These are phyloP conservation scores for Isurus oxyrinchus DNA, from an alignment of 2,113 vertebrate species.

Conservation along the genomic window DNA sequence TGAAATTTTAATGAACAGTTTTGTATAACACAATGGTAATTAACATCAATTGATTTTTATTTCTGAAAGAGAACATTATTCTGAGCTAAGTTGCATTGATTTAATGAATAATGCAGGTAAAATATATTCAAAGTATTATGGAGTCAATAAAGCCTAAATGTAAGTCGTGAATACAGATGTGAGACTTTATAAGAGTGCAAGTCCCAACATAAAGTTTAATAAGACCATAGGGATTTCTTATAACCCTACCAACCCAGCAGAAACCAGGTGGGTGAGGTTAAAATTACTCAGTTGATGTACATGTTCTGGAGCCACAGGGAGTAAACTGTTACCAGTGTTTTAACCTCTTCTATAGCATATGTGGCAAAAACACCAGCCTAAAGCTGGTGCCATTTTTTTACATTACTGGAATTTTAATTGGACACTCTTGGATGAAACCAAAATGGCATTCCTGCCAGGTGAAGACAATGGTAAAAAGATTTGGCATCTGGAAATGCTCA, in stretches of 20 bases:
- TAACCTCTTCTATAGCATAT: not conserved
- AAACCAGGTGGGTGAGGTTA: not conserved
- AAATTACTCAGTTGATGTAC: not conserved
- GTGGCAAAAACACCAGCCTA: not conserved
- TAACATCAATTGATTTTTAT: not conserved
- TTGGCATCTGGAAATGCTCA: not conserved
- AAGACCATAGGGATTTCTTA: not conserved
- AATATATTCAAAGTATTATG: not conserved
- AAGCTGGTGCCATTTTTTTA: not conserved
- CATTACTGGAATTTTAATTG: not conserved
- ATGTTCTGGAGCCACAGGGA: not conserved
- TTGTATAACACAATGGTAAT: not conserved
- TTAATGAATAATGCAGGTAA: not conserved
- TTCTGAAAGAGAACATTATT: not conserved
- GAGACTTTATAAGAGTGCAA: not conserved
- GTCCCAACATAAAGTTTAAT: not conserved
- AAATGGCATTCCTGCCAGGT: not conserved
- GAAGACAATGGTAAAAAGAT: not conserved
- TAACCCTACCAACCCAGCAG: not conserved
- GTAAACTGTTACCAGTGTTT: not conserved
- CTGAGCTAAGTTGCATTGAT: not conserved
- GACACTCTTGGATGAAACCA: not conserved
- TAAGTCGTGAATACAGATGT: not conserved
- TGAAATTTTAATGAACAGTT: not conserved
- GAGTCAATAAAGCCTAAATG: not conserved